Conservation (phyloP, 2,888 invertebrate genomes). For the Polyommatus icarus region DNA sequence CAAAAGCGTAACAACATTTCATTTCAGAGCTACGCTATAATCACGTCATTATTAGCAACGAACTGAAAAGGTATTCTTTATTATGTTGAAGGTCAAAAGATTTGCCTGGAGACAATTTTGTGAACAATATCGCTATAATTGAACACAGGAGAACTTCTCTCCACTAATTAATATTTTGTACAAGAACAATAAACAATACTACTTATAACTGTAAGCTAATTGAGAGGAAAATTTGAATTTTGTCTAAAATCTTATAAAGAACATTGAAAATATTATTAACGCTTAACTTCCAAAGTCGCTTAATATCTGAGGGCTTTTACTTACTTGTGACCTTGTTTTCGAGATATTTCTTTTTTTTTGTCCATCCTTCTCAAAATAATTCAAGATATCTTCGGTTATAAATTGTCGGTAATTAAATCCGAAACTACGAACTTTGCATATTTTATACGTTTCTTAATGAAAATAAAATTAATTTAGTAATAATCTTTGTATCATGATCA, state of each 20-base stretch:
- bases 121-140: neutral
- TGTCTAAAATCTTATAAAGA: neutral
- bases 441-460: no score
- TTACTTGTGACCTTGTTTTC: neutral
- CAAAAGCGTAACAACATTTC: no score
- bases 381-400: no score
- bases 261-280: neutral
- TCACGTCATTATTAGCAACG: neutral
- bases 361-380: neutral
- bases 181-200: neutral
- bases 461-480: no score
- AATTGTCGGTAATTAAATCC: no score
- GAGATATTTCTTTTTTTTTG: neutral
- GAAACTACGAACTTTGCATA: no score
- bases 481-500: no score
- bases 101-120: neutral
- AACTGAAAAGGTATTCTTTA: neutral
- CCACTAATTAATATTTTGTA: neutral
- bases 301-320: neutral
- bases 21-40: neutral
- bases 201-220: neutral
- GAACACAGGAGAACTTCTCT: neutral
- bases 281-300: neutral
- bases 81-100: neutral
- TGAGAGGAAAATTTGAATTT: conserved; percentile 8